Conservation (phyloP, 1,140 invertebrate genomes). For the Monochamus saltuarius region DNA sequence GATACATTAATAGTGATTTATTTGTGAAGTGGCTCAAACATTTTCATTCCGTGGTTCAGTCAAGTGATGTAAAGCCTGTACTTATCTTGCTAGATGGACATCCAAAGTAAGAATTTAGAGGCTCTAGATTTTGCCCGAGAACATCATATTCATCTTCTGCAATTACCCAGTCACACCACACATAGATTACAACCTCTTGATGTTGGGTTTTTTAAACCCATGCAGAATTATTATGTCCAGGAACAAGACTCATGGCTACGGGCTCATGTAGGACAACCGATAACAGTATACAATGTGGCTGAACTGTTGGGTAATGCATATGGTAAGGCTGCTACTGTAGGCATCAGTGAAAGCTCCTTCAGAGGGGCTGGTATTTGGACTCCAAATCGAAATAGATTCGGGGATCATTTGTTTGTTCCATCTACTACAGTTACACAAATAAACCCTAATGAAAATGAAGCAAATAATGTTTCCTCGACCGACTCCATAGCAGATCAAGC, state of each 20-base stretch:
- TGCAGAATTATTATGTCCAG: constrained; percentile 4
- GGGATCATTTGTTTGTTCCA: not conserved
- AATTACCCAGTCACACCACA: not conserved
- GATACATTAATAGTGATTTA: not conserved
- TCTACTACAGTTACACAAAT: not conserved
- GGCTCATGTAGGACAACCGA: constrained; percentile 5
- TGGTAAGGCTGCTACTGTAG: constrained; percentile 4
- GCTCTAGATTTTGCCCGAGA: constrained; percentile 2
- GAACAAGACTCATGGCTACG: constrained; percentile 1
- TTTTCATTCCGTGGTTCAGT: not conserved
- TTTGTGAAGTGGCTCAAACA: too few species aligned
- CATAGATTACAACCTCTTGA: not conserved
- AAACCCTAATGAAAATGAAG: too few species aligned
- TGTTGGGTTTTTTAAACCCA: constrained; percentile 1
- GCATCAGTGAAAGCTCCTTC: not conserved
- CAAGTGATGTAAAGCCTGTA: not conserved
- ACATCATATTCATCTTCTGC: constrained; percentile 1
- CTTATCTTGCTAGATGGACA: not conserved
- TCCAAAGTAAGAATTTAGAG: not conserved
- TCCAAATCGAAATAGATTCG: constrained; percentile 3
- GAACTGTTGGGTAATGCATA: not conserved
- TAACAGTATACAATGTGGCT: not conserved
- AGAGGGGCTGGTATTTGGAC: not conserved
- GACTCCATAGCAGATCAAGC: not conserved
- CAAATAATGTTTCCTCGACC: too few species aligned